Conservation (phyloP, 2,797 vertebrate species). For the Channallabes apus region DNA sequence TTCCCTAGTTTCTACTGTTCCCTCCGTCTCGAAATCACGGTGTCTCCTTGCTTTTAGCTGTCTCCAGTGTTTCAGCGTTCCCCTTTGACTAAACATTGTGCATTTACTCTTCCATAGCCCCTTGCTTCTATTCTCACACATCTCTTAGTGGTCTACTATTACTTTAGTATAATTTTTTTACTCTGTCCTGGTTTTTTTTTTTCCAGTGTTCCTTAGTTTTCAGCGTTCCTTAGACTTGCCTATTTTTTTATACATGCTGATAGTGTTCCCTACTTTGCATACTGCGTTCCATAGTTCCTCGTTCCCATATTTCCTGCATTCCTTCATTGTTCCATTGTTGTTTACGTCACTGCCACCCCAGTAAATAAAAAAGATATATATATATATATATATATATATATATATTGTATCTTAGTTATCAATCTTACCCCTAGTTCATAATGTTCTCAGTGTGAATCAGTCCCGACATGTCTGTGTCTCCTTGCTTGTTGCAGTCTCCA, state of each 20-base stretch:
- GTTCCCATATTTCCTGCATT: background rate
- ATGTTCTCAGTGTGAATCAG: background rate
- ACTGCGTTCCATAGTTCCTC: background rate
- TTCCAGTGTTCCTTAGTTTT: background rate
- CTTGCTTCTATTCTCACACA: no score
- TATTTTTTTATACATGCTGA: background rate
- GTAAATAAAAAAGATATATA: background rate
- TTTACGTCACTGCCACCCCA: background rate
- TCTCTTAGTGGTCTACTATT: no score
- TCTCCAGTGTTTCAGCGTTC: no score
- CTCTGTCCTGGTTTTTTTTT: no score
- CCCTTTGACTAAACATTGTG: no score
- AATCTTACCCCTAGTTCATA: background rate
- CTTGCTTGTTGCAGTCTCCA: background rate
- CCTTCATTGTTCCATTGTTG: background rate
- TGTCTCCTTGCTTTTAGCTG: no score
- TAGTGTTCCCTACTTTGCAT: background rate
- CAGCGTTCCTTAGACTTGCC: background rate
- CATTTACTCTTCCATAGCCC: no score
- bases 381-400: no score
- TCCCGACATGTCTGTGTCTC: background rate
- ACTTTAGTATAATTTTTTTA: no score
- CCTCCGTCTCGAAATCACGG: background rate
- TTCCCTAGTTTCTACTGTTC: background rate
- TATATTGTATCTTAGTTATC: no score